These are phyloP conservation scores for Metacarcinus magister DNA, from an alignment of 2,888 invertebrate genomes.

Conservation along the genomic window DNA sequence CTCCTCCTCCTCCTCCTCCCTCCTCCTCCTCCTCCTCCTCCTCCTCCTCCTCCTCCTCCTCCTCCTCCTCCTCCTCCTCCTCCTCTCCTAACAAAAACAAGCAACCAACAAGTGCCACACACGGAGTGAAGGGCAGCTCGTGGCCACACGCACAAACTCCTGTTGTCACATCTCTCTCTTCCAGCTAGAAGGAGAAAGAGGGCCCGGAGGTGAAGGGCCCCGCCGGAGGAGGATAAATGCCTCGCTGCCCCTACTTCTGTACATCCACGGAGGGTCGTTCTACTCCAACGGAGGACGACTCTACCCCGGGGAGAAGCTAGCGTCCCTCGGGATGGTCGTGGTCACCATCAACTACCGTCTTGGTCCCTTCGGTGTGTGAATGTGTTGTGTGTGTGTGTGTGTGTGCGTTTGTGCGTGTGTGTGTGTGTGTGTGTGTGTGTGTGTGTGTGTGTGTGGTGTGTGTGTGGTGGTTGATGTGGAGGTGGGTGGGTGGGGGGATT, in stretches of 20 bases:
- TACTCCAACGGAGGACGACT: constrained; percentile 84
- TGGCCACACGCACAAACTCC: constrained; percentile 4
- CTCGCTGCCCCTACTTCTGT: constrained; percentile 84
- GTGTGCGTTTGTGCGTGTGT: constrained; percentile 47
- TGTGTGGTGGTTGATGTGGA: not conserved
- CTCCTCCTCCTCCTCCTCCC: not conserved
- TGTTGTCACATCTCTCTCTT: constrained; percentile 62
- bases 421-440: constrained; percentile 23
- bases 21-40: constrained; percentile 16
- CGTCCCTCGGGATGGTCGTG: constrained; percentile 83
- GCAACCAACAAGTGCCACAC: not conserved
- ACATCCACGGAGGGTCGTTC: constrained; percentile 84
- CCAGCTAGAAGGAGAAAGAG: constrained; percentile 68
- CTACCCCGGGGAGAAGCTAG: constrained; percentile 84
- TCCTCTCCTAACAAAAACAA: not conserved
- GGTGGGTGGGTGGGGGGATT: not conserved
- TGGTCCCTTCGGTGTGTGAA: constrained; percentile 84
- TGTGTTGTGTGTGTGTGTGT: constrained; percentile 49
- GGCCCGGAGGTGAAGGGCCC: constrained; percentile 36
- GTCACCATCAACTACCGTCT: constrained; percentile 84
- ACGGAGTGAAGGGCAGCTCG: not conserved
- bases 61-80: not conserved
- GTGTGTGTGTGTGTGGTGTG: not conserved
- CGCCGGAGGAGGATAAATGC: constrained; percentile 74
- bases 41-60: constrained; percentile 6